Evolutionary conservation across 2,888 invertebrate genomes (phyloP), one percentile per base, ranked within the genome.

Genomic region (Apodemia hepburni): DNA sequence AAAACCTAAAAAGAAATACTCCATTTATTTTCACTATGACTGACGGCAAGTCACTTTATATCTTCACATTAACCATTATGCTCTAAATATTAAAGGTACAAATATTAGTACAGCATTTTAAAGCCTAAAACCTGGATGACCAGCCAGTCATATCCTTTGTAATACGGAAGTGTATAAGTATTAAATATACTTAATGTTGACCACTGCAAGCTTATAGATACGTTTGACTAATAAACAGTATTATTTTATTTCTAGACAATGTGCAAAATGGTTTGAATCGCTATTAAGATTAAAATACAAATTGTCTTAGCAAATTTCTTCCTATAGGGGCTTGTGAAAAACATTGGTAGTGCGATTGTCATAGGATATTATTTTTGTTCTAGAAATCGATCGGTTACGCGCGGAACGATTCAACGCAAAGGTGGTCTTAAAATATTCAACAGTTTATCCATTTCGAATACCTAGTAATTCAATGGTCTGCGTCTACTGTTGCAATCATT

Each of bases 381-480:
- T 54, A 54, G 54, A 54, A 54, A 64, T 68, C 73, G 75, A 77
- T 76, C 73, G 74, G 73, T 75, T 78, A 75, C 65, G 71, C 75
- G 70, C 75, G 75, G 75, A 79, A 68, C 78, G 80, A 75, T 73
- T 69, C 75, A 84, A 85, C 74, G 82, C 84, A 66, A 74, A 78
- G 74, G 69, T 75, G 65, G 70, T 84, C 59, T 70, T 84, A 70
- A 73, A 77, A 71, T 77, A 78, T 73, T 68, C 80, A 38, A 83
- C 84, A 35, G 78, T 76, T 65, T 82, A 78, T 70, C 83, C 84
- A 58, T 84, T 84, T 78, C 76, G 79, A 66, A 71, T 82, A 27
- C 83, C 82, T 51, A 76, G 74, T 61, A 75, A 74, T 68, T 64
- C 70, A 57, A 74, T 83, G 70, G 74, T 80, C 61, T 84, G 84